Conservation (phyloP, 2,797 vertebrate genomes). For the Gymnoscopelus braueri region DNA sequence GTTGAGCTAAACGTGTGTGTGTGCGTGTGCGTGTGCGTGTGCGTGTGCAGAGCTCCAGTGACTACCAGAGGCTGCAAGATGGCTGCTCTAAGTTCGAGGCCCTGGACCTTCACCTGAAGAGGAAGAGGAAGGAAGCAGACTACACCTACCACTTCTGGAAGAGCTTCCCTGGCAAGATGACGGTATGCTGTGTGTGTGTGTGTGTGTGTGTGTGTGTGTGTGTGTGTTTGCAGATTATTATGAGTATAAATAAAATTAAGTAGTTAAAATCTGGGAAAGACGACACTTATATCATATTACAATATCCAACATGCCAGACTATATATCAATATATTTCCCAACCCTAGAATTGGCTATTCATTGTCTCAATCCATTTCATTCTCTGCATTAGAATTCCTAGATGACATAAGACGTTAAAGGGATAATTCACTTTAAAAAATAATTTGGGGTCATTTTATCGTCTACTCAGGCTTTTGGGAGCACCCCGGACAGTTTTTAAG, state of each 20-base stretch:
- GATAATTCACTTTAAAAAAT: too few species aligned
- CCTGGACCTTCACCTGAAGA: constrained; percentile 86
- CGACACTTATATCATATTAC: too few species aligned
- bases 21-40: constrained; percentile 9
- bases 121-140: constrained; percentile 91
- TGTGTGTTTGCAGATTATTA: neutral
- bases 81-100: constrained; percentile 89
- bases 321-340: too few species aligned
- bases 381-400: too few species aligned
- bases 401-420: too few species aligned
- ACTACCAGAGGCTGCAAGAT: constrained; percentile 93
- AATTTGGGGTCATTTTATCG: too few species aligned
- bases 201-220: neutral
- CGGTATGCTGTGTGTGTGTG: constrained; percentile 74
- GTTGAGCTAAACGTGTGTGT: neutral
- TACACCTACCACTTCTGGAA: constrained; percentile 95
- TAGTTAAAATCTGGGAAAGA: too few species aligned
- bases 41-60: constrained; percentile 80
- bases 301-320: too few species aligned
- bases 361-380: too few species aligned
- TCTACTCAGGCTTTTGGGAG: too few species aligned
- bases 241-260: neutral
- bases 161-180: constrained; percentile 98
- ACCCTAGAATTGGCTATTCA: too few species aligned
- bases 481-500: too few species aligned